Base-by-base conservation (phyloP, 1,140 invertebrate species). In the Cyrtorhinus lividipennis region DNA sequence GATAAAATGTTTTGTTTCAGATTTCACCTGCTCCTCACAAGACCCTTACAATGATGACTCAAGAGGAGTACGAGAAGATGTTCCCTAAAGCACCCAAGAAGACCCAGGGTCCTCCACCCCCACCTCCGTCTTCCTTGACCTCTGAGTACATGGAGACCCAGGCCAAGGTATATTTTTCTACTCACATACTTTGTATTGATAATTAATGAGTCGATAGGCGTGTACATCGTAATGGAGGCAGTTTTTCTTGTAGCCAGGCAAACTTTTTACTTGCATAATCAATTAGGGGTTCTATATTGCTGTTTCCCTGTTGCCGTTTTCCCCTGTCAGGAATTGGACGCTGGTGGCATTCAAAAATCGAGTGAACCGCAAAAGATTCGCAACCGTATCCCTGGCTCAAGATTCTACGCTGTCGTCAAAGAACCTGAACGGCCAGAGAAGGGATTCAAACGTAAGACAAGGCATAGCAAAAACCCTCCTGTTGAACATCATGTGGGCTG, bases 401-500 rank as follows among this genome's bases (percentile, higher is more conserved):
- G 92, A 38, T 98, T 96, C 79, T 98, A 94, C 74, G 92, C 92
- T 1, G 92, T 95, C 3, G 86, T 87, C n/a, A 95, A 95, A 75
- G 87, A 91, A 45, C 79, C 81, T 61, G 72, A 77, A 8, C 74
- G 71, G 30, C 67, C 72, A 10, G 73, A 74, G 71, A 71, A 89
- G 78, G 62, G 81, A 20, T 77, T 91, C 15, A 95, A 95, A 75
- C 81, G 90, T 62, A 96, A 96, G 78, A 95, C 92, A 2, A 79
- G 88, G 27, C 90, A 96, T 73, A 92, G 88, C 66, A 85, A 83
- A 67, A 94, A 96, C 79, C 92, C 92, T 56, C 90, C 91, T 0
- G 81, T 92, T 46, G 95, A 97, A 72, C 86, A 91, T 71, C 93
- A 97, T 71, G 91, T 99, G 44, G 96, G 95, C 23, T 99, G 95